Evolutionary conservation across 1,140 invertebrate species (phyloP), one percentile per base, ranked within the genome.

Genomic region (Trachymyrmex cornetzi): DNA sequence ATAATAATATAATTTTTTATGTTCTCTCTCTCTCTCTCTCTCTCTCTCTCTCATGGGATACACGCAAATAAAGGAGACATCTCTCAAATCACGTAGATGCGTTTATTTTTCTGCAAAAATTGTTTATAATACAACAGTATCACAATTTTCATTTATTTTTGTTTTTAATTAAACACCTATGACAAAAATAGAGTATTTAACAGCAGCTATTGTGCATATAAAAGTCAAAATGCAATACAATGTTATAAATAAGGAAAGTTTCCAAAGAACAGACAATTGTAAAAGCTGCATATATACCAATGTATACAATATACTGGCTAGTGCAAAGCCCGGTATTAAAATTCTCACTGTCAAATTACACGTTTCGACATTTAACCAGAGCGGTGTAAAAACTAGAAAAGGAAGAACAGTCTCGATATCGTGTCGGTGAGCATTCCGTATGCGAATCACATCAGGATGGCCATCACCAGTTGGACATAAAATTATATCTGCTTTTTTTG

Each of bases 371-470:
- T 61, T 88, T 12, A 94, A 74, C 93, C 93, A 94, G 34, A 94
- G 79, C 57, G 92, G 90, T 11, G 81, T 63, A 24, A 94, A 90
- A 63, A 92, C 7, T 1, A 92, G 71, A 88, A 90, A 94, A 50
- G 87, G 80, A 7, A 94, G 27, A 24, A 91, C 79, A 2, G 88
- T 82, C 69, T 89, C 84, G 14, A 94, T 71, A 90, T 93, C 93
- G 38, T 90, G 88, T 14, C 77, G 87, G 88, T 94, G 94, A 16
- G 86, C 89, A 3, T 38, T 72, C 50, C 94, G 79, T 48, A 95
- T 92, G 12, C 90, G 93, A 87, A 92, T 86, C 16, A 95, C 86
- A 38, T 94, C 93, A 24, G 92, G 87, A 89, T 94, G 93, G 7
- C 94, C 94, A 50, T 89, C 87, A 44, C 91, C 93, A 19, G 22